Evolutionary conservation across 2,113 vertebrate species (phyloP).

Genomic region (Speoplatyrhinus poulsoni): DNA sequence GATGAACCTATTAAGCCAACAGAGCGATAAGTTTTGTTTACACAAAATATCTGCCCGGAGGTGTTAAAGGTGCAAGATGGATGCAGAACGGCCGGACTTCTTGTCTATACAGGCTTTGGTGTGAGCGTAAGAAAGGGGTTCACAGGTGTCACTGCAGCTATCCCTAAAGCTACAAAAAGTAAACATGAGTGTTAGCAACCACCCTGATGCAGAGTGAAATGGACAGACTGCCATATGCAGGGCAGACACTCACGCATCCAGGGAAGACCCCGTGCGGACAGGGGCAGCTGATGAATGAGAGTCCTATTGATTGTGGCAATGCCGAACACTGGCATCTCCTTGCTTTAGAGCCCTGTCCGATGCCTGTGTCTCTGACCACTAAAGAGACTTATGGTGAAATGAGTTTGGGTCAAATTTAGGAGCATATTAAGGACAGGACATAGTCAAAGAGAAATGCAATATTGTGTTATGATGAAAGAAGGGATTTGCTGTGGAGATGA

Average conservation of each 20-base stretch:
- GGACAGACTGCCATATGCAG: background rate
- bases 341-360: conserved; percentile 35
- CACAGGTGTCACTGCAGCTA: no score
- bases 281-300: conserved; percentile 56
- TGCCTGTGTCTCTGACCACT: conserved; percentile 38
- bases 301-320: conserved; percentile 56
- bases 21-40: no score
- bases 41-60: no score
- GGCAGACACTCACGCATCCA: conserved; percentile 11
- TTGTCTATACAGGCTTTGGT: no score
- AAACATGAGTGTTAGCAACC: no score
- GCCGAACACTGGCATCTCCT: no score
- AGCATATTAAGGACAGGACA: conserved; percentile 15
- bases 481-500: background rate
- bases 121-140: no score
- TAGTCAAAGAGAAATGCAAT: background rate
- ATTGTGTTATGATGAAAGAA: background rate
- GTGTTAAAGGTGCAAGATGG: no score
- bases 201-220: background rate
- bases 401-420: background rate
- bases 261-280: conserved; percentile 32
- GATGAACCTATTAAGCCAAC: no score
- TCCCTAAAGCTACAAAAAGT: no score
- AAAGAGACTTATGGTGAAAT: conserved; percentile 12
- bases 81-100: no score